Evolutionary conservation across 2,797 vertebrate species (phyloP).

Genomic region (Vipera ursinii): DNA sequence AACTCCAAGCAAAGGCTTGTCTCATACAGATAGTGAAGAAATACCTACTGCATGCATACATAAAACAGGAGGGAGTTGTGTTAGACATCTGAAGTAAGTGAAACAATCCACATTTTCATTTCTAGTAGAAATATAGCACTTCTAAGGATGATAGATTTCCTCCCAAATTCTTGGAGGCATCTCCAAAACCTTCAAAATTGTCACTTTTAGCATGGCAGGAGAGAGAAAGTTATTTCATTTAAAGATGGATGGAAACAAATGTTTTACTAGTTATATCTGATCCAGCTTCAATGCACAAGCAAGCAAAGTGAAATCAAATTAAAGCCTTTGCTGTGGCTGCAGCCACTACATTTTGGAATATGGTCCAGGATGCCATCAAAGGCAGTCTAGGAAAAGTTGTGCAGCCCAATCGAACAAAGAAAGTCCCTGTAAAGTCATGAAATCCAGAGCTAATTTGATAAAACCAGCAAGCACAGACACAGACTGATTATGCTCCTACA

Average conservation of each 20-base stretch:
- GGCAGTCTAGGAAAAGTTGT: neutral
- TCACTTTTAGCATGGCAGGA: neutral
- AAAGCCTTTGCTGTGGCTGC: neutral
- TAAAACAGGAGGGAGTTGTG: neutral
- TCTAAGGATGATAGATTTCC: neutral
- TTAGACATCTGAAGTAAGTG: neutral
- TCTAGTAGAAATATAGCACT: neutral
- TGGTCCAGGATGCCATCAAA: neutral
- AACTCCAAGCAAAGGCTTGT: neutral
- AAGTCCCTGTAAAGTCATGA: neutral
- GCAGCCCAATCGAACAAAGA: neutral
- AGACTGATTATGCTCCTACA: neutral
- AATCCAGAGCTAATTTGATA: neutral
- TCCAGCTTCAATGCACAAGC: neutral
- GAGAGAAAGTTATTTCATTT: neutral
- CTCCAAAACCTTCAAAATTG: neutral
- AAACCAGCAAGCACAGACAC: too few species aligned
- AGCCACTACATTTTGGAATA: neutral
- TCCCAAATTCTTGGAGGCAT: neutral
- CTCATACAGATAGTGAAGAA: neutral
- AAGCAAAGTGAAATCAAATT: neutral
- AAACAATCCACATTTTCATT: neutral
- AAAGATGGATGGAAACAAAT: neutral
- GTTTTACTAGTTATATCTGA: neutral
- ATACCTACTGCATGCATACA: neutral